phyloP scores from a whole-genome alignment of 2,888 invertebrate genomes.

The Leptinotarsa peninsularis region DNA sequence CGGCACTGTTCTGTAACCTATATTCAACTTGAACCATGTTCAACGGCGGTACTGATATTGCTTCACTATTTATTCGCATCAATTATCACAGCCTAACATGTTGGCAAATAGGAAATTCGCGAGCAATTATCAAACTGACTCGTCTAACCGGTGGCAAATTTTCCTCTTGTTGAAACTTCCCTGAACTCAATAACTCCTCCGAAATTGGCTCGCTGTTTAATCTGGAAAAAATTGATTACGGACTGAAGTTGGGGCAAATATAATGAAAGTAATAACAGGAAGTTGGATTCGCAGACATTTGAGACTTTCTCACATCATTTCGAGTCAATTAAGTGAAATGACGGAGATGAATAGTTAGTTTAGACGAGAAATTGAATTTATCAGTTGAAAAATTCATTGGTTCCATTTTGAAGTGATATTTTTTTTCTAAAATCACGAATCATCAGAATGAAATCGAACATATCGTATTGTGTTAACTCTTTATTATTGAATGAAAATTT shows the following conservation, averaged over 20 bases:
- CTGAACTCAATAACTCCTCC: constrained; percentile 37
- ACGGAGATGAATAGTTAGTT: neutral
- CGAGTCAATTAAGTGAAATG: constrained; percentile 12
- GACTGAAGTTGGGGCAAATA: constrained; percentile 33
- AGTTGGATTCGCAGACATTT: constrained; percentile 17
- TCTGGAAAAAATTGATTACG: constrained; percentile 36
- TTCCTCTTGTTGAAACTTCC: constrained; percentile 31
- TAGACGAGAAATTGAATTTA: neutral
- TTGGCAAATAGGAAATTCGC: constrained; percentile 28
- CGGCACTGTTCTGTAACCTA: neutral
- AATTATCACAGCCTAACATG: constrained; percentile 33
- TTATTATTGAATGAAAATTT: too few species aligned
- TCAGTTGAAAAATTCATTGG: neutral
- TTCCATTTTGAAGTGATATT: neutral
- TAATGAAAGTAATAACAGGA: constrained; percentile 38
- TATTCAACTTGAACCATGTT: neutral
- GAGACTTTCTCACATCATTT: constrained; percentile 21
- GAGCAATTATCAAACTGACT: constrained; percentile 30
- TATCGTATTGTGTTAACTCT: too few species aligned
- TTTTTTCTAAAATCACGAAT: too few species aligned
- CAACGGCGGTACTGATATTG: constrained; percentile 9
- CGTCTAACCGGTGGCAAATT: constrained; percentile 30
- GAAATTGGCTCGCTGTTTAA: constrained; percentile 37
- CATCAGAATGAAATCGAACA: too few species aligned
- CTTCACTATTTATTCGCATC: constrained; percentile 30